Conservation (phyloP, 2,113 vertebrate genomes). For the Nerophis lumbriciformis region DNA sequence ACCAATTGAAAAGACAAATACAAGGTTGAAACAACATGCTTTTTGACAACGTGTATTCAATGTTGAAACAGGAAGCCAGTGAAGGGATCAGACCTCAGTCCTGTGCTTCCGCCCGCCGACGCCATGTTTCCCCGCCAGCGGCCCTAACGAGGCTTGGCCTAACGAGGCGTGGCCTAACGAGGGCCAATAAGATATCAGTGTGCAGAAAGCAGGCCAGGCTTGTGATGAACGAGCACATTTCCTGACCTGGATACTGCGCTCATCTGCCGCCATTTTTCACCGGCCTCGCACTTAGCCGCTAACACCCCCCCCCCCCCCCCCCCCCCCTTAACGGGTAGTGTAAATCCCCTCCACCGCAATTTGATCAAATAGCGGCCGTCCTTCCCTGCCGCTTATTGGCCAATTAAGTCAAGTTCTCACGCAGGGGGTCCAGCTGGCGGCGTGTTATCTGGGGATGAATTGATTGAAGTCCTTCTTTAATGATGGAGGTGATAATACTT, state of each 20-base stretch:
- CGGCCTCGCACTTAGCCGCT: slow-evolving; percentile 81
- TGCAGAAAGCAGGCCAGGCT: slow-evolving; percentile 88
- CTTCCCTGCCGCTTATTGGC: slow-evolving; percentile 98
- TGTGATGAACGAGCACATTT: slow-evolving; percentile 87
- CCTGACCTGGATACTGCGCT: slow-evolving; percentile 89
- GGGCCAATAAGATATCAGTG: slow-evolving; percentile 82
- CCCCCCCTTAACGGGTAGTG: slow-evolving; percentile 75
- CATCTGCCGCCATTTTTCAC: slow-evolving; percentile 88
- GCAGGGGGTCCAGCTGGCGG: slow-evolving; percentile 98
- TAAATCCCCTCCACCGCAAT: slow-evolving; percentile 91
- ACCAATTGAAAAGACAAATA: too few species aligned
- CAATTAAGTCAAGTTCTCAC: slow-evolving; percentile 99
- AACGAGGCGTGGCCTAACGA: slow-evolving; percentile 78
- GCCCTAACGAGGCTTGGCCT: slow-evolving; percentile 65
- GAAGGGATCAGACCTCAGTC: too few species aligned
- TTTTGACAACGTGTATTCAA: too few species aligned
- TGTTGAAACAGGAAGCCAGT: too few species aligned
- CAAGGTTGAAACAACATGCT: too few species aligned
- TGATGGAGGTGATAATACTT: slow-evolving; percentile 99
- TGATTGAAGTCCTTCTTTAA: slow-evolving; percentile 98
- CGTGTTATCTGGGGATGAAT: slow-evolving; percentile 94
- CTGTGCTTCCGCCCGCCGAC: too few species aligned
- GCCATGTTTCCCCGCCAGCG: too few species aligned
- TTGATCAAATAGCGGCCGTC: slow-evolving; percentile 94
- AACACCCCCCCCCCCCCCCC: slow-evolving; percentile 48